Evolutionary conservation across 1,140 invertebrate genomes (phyloP).

Genomic region (Leguminivora glycinivorella): DNA sequence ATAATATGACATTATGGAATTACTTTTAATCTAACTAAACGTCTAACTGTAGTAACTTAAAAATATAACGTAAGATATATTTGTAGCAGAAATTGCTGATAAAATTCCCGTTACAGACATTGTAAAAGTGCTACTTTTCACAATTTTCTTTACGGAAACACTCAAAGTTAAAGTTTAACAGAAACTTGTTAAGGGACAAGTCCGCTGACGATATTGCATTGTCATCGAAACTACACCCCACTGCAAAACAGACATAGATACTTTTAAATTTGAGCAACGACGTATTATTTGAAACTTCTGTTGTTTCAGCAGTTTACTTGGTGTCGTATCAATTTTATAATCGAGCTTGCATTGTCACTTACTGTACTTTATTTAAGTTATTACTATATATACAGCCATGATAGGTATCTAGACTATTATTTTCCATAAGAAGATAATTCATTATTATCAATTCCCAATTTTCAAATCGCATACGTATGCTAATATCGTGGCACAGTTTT

Average conservation of each 20-base stretch:
- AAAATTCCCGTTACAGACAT: background rate
- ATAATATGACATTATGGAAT: too few relatives aligned
- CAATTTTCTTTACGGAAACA: background rate
- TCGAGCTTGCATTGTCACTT: background rate
- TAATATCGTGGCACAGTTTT: background rate
- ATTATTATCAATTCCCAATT: too few relatives aligned
- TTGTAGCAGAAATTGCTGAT: background rate
- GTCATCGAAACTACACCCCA: conserved; percentile 3
- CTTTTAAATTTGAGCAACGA: background rate
- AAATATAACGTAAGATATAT: too few relatives aligned
- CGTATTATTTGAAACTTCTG: background rate
- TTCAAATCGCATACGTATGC: too few relatives aligned
- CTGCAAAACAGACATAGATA: conserved; percentile 8
- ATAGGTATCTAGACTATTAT: too few relatives aligned
- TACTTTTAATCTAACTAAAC: too few relatives aligned
- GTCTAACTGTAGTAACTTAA: too few relatives aligned
- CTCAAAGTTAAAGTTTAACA: background rate
- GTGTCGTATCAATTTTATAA: background rate
- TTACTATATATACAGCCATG: too few relatives aligned
- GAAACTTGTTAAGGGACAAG: background rate
- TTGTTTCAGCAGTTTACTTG: background rate
- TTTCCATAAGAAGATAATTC: too few relatives aligned
- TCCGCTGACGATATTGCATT: conserved; percentile 3
- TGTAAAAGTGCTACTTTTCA: background rate
- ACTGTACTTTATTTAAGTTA: too few relatives aligned